Evolutionary conservation across 2,888 invertebrate genomes (phyloP), one percentile per base, ranked within the genome.

Genomic region (Germaria angustata): DNA sequence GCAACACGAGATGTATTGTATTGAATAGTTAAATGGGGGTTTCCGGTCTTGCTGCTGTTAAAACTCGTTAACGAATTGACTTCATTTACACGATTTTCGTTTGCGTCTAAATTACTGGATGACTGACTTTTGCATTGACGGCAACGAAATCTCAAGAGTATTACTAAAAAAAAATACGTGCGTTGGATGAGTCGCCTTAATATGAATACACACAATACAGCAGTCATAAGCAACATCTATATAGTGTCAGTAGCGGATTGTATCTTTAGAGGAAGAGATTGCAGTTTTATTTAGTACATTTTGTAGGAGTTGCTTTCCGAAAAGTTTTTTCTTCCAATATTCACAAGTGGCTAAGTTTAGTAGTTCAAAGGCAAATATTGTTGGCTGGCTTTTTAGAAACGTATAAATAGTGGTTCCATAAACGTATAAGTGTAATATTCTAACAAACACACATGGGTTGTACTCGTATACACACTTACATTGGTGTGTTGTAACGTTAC

Each of bases 1-100:
- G 41, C 34, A 53, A 51, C 28, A 44, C 6, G 61, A 61, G 69
- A 44, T 41, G 24, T 41, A 53, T 41, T 66, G 24, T 66, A 71
- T 55, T 65, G 72, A 68, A 82, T 73, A 69, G 57, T 57, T 78
- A 81, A 82, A 82, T 78, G 78, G n/a, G 69, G 78, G 39, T 28
- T 69, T 72, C 69, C 39, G 68, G 61, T 78, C 51, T 75, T 73
- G 59, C 73, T 69, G 73, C 69, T 81, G 69, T 81, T 73, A 82
- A 75, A 82, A 82, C 61, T 71, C 79, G 55, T 76, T 76, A 82
- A 79, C 79, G 82, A 76, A 82, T 82, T 82, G 82, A 79, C 79
- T 82, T 75, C 75, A 81, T 81, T 81, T 78, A 82, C 79, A 82
- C 82, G 82, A 82, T 82, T 82, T 82, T 82, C 79, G 76, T 79